phyloP scores from a whole-genome alignment of 2,888 invertebrate species.

The Latrodectus hesperus region DNA sequence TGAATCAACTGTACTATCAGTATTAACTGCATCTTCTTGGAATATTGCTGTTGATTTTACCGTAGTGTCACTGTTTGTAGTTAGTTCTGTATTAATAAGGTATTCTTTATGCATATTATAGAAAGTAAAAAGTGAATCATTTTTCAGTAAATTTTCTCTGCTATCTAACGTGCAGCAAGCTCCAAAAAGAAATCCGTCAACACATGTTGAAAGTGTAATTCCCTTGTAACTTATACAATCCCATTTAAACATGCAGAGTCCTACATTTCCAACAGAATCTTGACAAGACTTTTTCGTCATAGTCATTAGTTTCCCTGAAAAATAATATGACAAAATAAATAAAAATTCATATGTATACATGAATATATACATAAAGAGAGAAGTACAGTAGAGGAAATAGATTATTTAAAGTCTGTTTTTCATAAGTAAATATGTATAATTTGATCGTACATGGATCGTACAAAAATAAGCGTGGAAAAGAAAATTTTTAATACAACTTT shows the following conservation, averaged over 20 bases:
- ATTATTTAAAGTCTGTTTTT: no score
- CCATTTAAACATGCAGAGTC: conserved; percentile 96
- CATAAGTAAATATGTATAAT: no score
- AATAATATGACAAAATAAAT: background rate
- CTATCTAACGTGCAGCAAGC: conserved; percentile 82
- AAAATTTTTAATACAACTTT: no score
- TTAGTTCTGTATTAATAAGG: background rate
- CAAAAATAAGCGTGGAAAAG: no score
- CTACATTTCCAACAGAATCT: conserved; percentile 79
- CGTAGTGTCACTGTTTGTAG: background rate
- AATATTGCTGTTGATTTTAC: background rate
- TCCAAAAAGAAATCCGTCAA: conserved; percentile 95
- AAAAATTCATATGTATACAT: no score
- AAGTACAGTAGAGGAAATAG: no score
- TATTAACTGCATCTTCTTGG: background rate
- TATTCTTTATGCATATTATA: background rate
- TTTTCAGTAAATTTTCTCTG: background rate
- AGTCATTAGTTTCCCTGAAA: conserved; percentile 39
- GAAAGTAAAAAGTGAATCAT: background rate
- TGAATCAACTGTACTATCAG: background rate
- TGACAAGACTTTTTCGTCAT: conserved; percentile 77
- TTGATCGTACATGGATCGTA: no score
- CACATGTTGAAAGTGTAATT: conserved; percentile 91
- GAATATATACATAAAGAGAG: no score
- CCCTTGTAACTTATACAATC: conserved; percentile 94